Conservation (phyloP, 2,888 invertebrate species). For the Drosophila rellima region DNA sequence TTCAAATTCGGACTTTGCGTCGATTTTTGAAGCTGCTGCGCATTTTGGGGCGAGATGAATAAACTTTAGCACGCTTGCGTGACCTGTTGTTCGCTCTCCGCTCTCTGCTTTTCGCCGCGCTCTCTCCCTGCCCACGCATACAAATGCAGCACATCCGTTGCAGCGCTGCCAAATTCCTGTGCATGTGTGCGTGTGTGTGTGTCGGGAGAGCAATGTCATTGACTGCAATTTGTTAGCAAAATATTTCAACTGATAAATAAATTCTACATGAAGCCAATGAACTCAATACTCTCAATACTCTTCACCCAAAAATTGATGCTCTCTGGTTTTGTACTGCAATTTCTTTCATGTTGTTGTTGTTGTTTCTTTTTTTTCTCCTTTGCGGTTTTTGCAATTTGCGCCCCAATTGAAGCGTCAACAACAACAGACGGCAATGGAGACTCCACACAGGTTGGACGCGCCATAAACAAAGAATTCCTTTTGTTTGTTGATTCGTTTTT, state of each 20-base stretch:
- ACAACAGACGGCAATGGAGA: slow-evolving; percentile 18
- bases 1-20: slow-evolving; percentile 49
- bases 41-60: slow-evolving; percentile 72
- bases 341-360: slow-evolving; percentile 13
- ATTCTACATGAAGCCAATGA: slow-evolving; percentile 76
- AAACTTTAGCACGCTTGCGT: slow-evolving; percentile 76
- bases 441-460: slow-evolving; percentile 68
- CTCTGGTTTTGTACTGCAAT: slow-evolving; percentile 49
- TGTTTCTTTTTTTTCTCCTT: slow-evolving; percentile 11
- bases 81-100: slow-evolving; percentile 58
- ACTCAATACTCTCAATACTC: slow-evolving; percentile 54
- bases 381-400: slow-evolving; percentile 63
- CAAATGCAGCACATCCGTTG: slow-evolving; percentile 61
- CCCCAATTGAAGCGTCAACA: slow-evolving; percentile 64
- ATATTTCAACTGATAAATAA: slow-evolving; percentile 78
- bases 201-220: slow-evolving; percentile 70
- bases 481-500: slow-evolving; percentile 62
- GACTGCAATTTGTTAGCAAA: slow-evolving; percentile 83
- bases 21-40: slow-evolving; percentile 67
- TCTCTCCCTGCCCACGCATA: slow-evolving; percentile 46
- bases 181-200: slow-evolving; percentile 29
- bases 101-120: slow-evolving; percentile 9
- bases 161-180: slow-evolving; percentile 27
- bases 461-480: slow-evolving; percentile 77
- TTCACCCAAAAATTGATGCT: slow-evolving; percentile 49